These are phyloP conservation scores for Schizaphis graminum DNA, from an alignment of 2,888 invertebrate species.

Conservation along the genomic window DNA sequence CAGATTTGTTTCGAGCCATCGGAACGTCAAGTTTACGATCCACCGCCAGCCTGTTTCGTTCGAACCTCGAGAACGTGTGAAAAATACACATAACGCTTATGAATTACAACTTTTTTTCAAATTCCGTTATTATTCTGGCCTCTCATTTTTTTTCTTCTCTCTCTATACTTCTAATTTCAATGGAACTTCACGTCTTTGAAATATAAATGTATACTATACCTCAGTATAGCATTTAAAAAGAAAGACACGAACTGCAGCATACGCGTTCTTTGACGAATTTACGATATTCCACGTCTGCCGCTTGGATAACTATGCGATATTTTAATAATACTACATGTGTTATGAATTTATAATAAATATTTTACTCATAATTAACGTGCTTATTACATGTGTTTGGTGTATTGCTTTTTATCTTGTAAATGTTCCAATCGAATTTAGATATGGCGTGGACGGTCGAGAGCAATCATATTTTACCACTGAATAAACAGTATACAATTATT, in stretches of 20 bases:
- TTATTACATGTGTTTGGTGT: neutral
- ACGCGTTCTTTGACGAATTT: constrained; percentile 24
- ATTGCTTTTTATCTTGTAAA: neutral
- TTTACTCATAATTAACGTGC: neutral
- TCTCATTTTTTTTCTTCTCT: neutral
- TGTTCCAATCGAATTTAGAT: neutral
- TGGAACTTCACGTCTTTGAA: neutral
- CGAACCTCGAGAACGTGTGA: constrained; percentile 55
- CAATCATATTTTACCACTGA: neutral
- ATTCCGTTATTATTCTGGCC: neutral
- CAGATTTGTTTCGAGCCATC: constrained; percentile 65
- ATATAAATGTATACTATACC: neutral
- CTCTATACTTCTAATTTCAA: neutral
- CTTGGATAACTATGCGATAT: constrained; percentile 1
- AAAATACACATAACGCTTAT: constrained; percentile 54
- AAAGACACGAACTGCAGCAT: constrained; percentile 1
- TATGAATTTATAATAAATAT: neutral
- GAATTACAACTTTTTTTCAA: constrained; percentile 44
- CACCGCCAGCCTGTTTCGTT: constrained; percentile 13
- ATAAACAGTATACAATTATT: neutral
- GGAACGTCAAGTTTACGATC: constrained; percentile 64
- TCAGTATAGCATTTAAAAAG: neutral
- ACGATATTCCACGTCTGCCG: constrained; percentile 32
- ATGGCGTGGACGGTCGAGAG: neutral
- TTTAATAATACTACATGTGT: neutral